Evolutionary conservation across 1,140 invertebrate species (phyloP).

Genomic region (Octopus sinensis): DNA sequence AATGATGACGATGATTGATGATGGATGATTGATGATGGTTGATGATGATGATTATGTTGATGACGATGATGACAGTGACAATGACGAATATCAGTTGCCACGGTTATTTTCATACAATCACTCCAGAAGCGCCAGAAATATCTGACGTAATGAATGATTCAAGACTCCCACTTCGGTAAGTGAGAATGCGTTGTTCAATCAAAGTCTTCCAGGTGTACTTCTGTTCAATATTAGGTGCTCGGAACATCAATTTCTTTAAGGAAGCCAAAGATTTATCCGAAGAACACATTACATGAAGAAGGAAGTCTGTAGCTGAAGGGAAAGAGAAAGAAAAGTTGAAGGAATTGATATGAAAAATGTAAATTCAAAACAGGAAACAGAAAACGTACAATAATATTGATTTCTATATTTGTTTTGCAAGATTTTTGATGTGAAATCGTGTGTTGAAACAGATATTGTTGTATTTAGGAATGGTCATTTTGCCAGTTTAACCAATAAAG

Average conservation of each 20-base stretch:
- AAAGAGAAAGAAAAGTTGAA: constrained; percentile 9
- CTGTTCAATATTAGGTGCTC: constrained; percentile 42
- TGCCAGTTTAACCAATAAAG: neutral
- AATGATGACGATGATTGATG: too few relatives aligned
- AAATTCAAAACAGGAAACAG: neutral
- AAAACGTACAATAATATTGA: neutral
- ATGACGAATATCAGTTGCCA: too few relatives aligned
- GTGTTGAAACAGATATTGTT: neutral
- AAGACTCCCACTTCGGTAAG: constrained; percentile 26
- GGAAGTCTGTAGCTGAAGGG: constrained; percentile 44
- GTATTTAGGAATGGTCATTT: neutral
- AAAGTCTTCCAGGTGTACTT: constrained; percentile 47
- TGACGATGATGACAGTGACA: too few relatives aligned
- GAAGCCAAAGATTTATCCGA: neutral
- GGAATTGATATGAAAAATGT: neutral
- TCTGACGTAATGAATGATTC: constrained; percentile 36
- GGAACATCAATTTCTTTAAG: constrained; percentile 30
- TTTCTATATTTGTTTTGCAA: neutral
- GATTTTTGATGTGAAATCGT: too few relatives aligned
- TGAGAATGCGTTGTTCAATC: constrained; percentile 40
- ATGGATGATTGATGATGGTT: too few relatives aligned
- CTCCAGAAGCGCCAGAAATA: constrained; percentile 22
- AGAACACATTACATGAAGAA: constrained; percentile 32
- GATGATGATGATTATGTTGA: too few relatives aligned
- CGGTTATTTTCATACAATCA: constrained; percentile 27